phyloP scores from a whole-genome alignment of 2,113 vertebrate species.

The Corythaeola cristata region DNA sequence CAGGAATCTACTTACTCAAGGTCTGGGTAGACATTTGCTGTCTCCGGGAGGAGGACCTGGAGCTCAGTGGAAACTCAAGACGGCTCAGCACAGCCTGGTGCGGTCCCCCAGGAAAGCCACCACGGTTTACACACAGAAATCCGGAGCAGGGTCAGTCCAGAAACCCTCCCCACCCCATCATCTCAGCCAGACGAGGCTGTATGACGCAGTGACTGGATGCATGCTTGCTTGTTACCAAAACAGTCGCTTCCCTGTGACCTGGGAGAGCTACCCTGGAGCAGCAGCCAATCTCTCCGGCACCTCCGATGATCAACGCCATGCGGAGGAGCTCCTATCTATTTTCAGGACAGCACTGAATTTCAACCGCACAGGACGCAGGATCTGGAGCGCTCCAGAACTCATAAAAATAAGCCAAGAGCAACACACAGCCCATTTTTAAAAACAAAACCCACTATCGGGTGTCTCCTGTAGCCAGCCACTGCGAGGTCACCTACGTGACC shows the following conservation, averaged over 20 bases:
- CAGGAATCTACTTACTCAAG: not conserved
- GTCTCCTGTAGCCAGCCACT: not conserved
- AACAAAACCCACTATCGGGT: not conserved
- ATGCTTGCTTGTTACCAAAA: not conserved
- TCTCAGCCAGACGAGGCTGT: not conserved
- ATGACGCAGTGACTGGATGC: not conserved
- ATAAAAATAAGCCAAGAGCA: not conserved
- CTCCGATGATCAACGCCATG: fast-evolving
- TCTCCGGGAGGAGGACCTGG: not conserved
- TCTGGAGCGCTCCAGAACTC: not conserved
- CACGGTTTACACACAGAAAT: fast-evolving
- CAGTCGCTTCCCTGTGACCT: not conserved
- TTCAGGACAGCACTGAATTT: not conserved
- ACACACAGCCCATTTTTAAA: not conserved
- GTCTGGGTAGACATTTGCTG: not conserved
- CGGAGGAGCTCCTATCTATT: not conserved
- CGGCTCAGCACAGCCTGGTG: not conserved
- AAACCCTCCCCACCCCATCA: not conserved
- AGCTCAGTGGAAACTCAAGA: not conserved
- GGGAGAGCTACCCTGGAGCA: not conserved
- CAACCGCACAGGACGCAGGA: not conserved
- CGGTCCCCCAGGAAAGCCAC: not conserved
- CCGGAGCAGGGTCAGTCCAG: not conserved
- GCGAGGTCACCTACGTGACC: fast-evolving
- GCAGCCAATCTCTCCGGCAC: fast-evolving